Conservation (phyloP, 53 echinoderm and acorn worm genomes). For the Actinopyga echinites region DNA sequence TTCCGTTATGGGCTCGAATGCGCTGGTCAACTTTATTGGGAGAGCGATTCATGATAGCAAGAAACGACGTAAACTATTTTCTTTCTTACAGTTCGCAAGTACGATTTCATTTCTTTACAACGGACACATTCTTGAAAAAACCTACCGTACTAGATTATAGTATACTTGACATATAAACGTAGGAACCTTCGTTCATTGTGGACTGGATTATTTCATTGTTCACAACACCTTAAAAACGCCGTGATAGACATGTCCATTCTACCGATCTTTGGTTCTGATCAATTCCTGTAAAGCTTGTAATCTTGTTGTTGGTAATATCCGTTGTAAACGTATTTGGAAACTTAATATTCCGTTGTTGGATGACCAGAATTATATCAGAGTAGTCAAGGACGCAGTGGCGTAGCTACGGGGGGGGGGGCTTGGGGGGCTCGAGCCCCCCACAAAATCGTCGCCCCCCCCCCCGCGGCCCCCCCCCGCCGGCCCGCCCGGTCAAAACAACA, state of each 20-base stretch:
- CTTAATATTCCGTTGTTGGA: conserved; percentile 12
- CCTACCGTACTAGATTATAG: not conserved
- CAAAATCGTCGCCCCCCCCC: too few relatives aligned
- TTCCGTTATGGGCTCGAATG: not conserved
- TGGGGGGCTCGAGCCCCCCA: too few relatives aligned
- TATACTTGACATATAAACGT: conserved; percentile 30
- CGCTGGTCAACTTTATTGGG: not conserved
- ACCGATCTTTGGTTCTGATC: conserved; percentile 23
- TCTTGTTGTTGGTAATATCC: not conserved
- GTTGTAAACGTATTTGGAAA: conserved; percentile 34
- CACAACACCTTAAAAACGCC: not conserved
- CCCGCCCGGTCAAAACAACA: too few relatives aligned
- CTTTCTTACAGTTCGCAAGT: conserved; percentile 16
- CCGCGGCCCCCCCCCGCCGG: too few relatives aligned
- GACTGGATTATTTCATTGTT: conserved; percentile 20
- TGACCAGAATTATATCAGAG: not conserved
- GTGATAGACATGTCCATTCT: not conserved
- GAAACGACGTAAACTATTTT: conserved; percentile 31
- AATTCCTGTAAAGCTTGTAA: not conserved
- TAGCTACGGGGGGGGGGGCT: too few relatives aligned
- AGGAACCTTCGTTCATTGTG: too few relatives aligned
- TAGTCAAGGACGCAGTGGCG: not conserved
- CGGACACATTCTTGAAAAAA: conserved; percentile 6
- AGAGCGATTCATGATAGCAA: not conserved
- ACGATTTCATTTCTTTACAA: conserved; percentile 39